Base-by-base conservation (phyloP, 2,797 vertebrate genomes). In the Scolopax bukidnonensis region DNA sequence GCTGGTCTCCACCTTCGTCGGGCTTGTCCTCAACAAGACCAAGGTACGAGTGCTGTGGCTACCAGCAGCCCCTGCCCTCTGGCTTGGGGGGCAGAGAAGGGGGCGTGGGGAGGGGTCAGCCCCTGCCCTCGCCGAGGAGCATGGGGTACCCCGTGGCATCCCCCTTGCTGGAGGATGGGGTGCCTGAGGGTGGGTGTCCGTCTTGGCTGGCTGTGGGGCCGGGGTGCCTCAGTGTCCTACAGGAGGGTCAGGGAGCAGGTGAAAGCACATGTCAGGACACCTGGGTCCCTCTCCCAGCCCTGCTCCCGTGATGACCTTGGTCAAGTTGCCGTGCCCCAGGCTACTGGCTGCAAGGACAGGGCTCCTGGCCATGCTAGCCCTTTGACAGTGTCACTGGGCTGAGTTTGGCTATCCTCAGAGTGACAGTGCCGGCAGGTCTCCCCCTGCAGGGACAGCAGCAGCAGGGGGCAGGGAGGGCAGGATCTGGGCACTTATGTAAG, bases 21-120 rank as follows among this genome's bases (percentile, higher is more conserved):
- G 99, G 96, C 98, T 99, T 43, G 98, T 99, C 89, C 99, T 99
- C 90, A 99, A 99, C 98, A 99, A 99, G 97, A 99, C 98, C 94
- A 99, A 99, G 99, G 99, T 99, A 98, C 8, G 96, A 92, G 86
- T 73, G 50, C 73, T 1, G 47, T 4, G 28, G 53, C 47, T n/a
- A 57, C 79, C 82, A 12, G 33, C 81, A 36, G 74, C 63, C 28
- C 60, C 77, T 40, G 21, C 25, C 18, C 67, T 10, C 68, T 3
- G 5, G n/a, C 21, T 2, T 2, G 68, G 36, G 82, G 82, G 79
- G 13, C 50, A 9, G 63, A 25, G 71, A 16, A n/a, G 16, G 60
- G 76, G 70, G 8, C 2, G 4, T 0, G 18, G 84, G 71, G 51
- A 77, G 10, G 76, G 19, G 79, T 28, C 17, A 6, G 50, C 82